Evolutionary conservation across 1,140 invertebrate species (phyloP).

Genomic region (Doryteuthis pealeii): DNA sequence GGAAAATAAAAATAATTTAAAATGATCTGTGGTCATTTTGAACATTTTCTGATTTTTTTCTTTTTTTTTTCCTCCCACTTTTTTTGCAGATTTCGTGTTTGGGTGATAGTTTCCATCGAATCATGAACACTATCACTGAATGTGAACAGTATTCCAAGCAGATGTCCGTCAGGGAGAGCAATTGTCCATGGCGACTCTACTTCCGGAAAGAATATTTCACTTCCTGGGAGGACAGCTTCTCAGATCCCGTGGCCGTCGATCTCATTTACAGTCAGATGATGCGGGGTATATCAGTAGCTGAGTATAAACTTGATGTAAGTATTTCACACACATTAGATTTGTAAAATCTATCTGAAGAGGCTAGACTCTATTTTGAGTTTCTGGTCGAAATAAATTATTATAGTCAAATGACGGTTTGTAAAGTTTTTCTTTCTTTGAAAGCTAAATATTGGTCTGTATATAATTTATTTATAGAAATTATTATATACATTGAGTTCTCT

Average conservation of each 20-base stretch:
- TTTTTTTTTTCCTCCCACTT: too few relatives aligned
- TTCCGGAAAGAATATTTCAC: conserved; percentile 55
- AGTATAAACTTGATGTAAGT: conserved; percentile 45
- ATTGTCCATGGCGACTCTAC: conserved; percentile 50
- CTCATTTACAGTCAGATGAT: conserved; percentile 53
- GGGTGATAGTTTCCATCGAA: conserved; percentile 50
- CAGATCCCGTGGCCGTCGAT: conserved; percentile 41
- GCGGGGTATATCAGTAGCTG: conserved; percentile 45
- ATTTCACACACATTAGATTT: neutral
- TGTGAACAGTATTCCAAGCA: conserved; percentile 51
- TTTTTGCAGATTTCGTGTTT: conserved; percentile 53
- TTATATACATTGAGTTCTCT: too few relatives aligned
- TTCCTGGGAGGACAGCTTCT: conserved; percentile 45
- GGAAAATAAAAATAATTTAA: too few relatives aligned
- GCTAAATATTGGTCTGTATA: neutral
- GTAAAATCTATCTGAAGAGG: too few relatives aligned
- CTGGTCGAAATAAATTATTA: too few relatives aligned
- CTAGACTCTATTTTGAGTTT: too few relatives aligned
- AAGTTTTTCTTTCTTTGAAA: neutral
- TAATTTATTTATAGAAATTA: neutral
- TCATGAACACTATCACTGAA: conserved; percentile 56
- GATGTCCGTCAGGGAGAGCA: conserved; percentile 48
- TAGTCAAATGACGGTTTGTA: too few relatives aligned
- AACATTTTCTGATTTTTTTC: too few relatives aligned
- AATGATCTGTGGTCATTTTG: too few relatives aligned